Evolutionary conservation across 2,113 vertebrate species (phyloP), one percentile per base, ranked within the genome.

Genomic region (Phylloscopus whistleri): DNA sequence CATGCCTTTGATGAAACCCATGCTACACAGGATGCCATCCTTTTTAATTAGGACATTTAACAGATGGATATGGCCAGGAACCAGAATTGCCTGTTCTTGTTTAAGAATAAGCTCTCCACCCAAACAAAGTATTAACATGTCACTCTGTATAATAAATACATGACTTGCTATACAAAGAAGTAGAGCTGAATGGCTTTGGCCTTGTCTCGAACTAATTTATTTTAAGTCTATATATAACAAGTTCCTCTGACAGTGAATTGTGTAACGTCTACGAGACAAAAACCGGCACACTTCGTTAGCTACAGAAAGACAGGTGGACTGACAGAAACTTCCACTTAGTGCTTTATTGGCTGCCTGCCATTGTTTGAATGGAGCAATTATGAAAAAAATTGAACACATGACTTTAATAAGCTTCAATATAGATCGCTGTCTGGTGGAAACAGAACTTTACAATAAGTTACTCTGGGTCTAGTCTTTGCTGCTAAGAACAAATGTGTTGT

Each of bases 321-420:
- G 70, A 97, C 95, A 97, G 94, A 96, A 97, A 96, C 87, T 93
- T 96, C 96, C 96, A 96, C 92, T 98, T 97, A 97, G 95, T 95
- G 96, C 95, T 96, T 89, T 94, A 49, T 1, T 97, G 97, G 97
- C 97, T 94, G 95, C 58, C 88, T 96, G 97, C 97, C 97, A 97
- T 2, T 53, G 56, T 55, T 94, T 94, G 91, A 97, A 96, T 96
- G 90, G 95, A 84, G 96, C 94, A 97, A 96, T 97, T 97, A 97
- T 94, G 92, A 97, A 97, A 97, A 97, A 97, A 97, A 95, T 88
- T 94, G 95, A 97, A 91, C 94, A 96, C 91, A 84, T 95, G 93
- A 96, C 97, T 97, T 97, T 93, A 97, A 98, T 97, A 97, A 97
- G 92, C 87, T 96, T 90, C 95, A 96, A 91, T 93, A 76, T 79